Evolutionary conservation across 2,113 vertebrate genomes (phyloP).

Genomic region (Poecilia latipinna): DNA sequence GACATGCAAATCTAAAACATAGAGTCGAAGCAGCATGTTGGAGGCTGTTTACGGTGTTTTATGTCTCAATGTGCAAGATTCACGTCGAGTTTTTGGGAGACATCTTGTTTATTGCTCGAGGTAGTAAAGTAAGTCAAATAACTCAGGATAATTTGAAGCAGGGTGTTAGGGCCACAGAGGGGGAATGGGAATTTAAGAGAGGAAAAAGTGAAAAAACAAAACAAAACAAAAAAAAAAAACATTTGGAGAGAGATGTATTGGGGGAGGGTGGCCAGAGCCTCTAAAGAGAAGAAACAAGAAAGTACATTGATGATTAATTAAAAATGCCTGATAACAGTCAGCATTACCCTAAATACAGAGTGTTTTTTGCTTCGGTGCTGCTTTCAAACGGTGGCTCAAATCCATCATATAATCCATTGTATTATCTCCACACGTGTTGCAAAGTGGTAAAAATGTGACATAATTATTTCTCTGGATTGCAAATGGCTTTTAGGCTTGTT

Average conservation of each 20-base stretch:
- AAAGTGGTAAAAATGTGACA: neutral
- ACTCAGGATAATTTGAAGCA: constrained; percentile 60
- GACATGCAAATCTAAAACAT: neutral
- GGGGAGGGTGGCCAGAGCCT: neutral
- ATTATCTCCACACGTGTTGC: neutral
- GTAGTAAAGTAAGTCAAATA: constrained; percentile 67
- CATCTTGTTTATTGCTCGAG: constrained; percentile 70
- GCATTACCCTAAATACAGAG: neutral
- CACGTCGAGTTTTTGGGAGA: constrained; percentile 48
- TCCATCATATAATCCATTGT: neutral
- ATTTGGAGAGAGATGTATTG: constrained; percentile 20
- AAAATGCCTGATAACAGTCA: neutral
- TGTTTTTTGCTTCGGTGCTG: neutral
- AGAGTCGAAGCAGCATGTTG: neutral
- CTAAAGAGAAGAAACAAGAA: constrained; percentile 15
- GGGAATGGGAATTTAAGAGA: constrained; percentile 42
- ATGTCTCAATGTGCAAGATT: constrained; percentile 49
- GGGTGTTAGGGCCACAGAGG: neutral
- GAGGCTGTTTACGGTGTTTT: neutral
- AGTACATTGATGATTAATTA: neutral
- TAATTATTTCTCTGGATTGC: neutral
- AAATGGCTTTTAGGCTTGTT: neutral
- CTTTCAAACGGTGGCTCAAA: neutral
- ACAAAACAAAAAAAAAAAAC: neutral
- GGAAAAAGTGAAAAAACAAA: constrained; percentile 42